These are phyloP conservation scores for Argentina silus DNA, from an alignment of 2,797 vertebrate genomes.

Conservation along the genomic window DNA sequence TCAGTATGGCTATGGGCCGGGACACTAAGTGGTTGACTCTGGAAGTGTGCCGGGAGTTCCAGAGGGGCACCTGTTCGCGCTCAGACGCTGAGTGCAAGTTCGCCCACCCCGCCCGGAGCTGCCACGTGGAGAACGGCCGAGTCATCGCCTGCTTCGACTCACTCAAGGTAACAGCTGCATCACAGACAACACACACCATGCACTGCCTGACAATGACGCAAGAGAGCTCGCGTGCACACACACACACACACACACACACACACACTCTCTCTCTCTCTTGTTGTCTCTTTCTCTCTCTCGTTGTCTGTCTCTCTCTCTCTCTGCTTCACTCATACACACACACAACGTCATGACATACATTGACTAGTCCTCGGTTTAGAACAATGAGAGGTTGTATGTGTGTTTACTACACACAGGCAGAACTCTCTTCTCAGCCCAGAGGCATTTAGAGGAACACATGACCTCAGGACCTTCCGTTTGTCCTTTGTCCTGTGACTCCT, in stretches of 20 bases:
- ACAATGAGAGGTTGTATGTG: too few relatives aligned
- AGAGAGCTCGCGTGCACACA: not conserved
- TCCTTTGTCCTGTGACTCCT: not conserved
- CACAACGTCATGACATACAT: too few relatives aligned
- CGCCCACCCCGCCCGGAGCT: conserved; percentile 94
- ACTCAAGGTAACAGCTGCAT: conserved; percentile 89
- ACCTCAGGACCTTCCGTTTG: not conserved
- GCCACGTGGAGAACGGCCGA: conserved; percentile 98
- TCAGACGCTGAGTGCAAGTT: conserved; percentile 97
- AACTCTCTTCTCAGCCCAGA: not conserved
- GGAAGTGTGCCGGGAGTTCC: conserved; percentile 99
- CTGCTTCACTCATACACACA: not conserved
- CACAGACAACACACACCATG: conserved; percentile 22
- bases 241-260: not conserved
- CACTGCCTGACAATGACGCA: not conserved
- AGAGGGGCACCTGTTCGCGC: conserved; percentile 96
- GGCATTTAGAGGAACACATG: not conserved
- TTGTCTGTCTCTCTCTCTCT: not conserved
- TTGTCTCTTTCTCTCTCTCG: too few relatives aligned
- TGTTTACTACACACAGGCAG: too few relatives aligned
- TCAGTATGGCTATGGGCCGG: conserved; percentile 87
- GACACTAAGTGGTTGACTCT: conserved; percentile 99
- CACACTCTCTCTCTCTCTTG: not conserved
- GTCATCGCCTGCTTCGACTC: conserved; percentile 99
- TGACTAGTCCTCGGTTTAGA: too few relatives aligned